Evolutionary conservation across 2,797 vertebrate genomes (phyloP).

Genomic region (Falco rusticolus): DNA sequence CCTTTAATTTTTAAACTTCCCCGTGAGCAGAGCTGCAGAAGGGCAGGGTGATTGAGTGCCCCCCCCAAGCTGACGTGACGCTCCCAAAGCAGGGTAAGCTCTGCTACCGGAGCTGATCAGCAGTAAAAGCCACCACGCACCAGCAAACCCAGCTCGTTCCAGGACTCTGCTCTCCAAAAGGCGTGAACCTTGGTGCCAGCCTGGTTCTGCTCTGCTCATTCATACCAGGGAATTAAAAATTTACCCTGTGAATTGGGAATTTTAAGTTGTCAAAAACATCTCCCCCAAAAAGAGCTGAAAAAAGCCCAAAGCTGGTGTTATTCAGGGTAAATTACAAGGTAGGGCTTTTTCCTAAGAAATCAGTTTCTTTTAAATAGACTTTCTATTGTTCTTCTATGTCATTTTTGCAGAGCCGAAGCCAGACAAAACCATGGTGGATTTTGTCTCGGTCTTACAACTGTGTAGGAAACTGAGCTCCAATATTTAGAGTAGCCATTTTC

Average conservation of each 20-base stretch:
- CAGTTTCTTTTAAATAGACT: neutral
- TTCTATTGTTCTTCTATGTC: neutral
- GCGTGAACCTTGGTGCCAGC: fast-evolving
- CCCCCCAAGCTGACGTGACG: neutral
- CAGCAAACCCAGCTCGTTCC: neutral
- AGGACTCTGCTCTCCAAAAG: neutral
- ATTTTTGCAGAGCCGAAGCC: neutral
- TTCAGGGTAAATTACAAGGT: neutral
- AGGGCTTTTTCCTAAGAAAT: neutral
- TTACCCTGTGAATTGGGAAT: neutral
- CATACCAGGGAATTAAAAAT: neutral
- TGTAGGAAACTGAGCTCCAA: neutral
- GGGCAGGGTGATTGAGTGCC: neutral
- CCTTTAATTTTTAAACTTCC: constrained; percentile 54
- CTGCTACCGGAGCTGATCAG: neutral
- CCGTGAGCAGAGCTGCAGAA: neutral
- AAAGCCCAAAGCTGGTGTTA: neutral
- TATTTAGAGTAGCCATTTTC: neutral
- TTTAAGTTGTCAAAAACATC: neutral
- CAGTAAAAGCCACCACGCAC: neutral
- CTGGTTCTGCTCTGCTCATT: neutral
- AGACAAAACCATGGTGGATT: neutral
- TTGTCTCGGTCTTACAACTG: neutral
- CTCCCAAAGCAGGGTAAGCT: neutral
- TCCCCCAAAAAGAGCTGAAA: neutral